These are phyloP conservation scores for Phalacrocorax aristotelis DNA, from an alignment of 2,113 vertebrate species.

Conservation along the genomic window DNA sequence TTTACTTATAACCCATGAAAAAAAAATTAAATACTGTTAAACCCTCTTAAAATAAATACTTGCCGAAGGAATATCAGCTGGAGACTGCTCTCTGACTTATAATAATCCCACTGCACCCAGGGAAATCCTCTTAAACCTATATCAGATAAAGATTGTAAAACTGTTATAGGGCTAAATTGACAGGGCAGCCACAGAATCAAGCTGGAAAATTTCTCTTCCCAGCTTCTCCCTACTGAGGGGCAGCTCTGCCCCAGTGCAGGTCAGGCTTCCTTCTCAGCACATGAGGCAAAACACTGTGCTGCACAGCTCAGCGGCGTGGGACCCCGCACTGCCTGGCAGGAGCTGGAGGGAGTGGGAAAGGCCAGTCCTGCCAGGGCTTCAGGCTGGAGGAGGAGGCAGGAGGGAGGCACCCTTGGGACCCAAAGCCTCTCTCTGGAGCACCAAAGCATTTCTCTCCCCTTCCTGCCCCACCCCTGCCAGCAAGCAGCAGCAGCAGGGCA, in stretches of 20 bases:
- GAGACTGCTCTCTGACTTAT: constrained; percentile 58
- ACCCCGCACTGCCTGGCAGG: neutral
- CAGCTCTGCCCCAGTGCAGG: neutral
- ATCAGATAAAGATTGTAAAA: constrained; percentile 71
- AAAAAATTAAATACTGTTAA: constrained; percentile 62
- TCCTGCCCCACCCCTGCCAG: accelerated
- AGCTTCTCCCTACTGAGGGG: neutral
- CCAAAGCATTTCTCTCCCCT: neutral
- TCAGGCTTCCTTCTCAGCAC: neutral
- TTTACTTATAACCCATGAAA: constrained; percentile 2
- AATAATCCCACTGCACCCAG: constrained; percentile 62
- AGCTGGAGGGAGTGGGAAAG: neutral
- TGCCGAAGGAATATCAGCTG: constrained; percentile 54
- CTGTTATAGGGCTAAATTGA: constrained; percentile 63
- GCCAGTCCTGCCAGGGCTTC: neutral
- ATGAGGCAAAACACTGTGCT: neutral
- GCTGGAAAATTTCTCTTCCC: neutral
- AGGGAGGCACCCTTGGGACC: neutral
- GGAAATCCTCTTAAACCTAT: constrained; percentile 69
- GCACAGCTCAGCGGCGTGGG: neutral
- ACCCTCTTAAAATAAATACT: constrained; percentile 69
- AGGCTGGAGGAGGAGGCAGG: neutral
- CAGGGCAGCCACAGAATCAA: constrained; percentile 10
- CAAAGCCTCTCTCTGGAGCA: neutral
- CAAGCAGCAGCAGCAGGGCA: neutral